These are phyloP conservation scores for Bufotes viridis DNA, from an alignment of 2,797 vertebrate species.

Conservation along the genomic window DNA sequence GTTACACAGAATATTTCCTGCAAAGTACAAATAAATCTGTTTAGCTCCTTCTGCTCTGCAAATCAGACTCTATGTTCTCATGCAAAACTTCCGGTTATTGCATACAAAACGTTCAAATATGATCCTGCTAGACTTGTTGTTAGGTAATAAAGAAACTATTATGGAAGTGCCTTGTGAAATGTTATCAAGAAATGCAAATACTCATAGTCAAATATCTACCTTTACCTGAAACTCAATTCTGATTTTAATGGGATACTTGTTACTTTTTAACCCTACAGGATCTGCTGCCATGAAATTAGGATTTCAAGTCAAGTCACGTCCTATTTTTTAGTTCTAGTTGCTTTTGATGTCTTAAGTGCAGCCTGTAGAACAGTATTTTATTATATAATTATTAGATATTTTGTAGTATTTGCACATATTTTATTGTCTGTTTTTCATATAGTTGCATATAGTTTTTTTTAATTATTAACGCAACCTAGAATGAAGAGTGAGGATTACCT, in stretches of 20 bases:
- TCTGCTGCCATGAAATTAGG: not conserved
- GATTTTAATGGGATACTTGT: not conserved
- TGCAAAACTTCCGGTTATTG: not conserved
- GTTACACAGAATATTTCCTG: no score
- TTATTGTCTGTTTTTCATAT: no score
- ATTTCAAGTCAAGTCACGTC: not conserved
- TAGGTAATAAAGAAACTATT: not conserved
- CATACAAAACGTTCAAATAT: not conserved
- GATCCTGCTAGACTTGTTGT: not conserved
- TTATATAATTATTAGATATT: not conserved
- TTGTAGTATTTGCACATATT: no score
- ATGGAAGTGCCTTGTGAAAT: not conserved
- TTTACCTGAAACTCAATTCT: not conserved
- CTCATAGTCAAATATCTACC: not conserved
- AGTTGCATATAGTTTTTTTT: no score
- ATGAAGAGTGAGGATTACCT: no score
- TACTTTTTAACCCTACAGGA: not conserved
- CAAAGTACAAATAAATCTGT: no score
- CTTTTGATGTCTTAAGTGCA: not conserved
- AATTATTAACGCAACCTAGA: no score
- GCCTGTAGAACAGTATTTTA: not conserved
- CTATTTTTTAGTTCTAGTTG: not conserved
- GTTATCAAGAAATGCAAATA: not conserved
- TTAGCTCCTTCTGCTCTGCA: no score
- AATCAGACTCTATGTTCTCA: no score